phyloP scores from a whole-genome alignment of 1,140 invertebrate genomes.

The Monomorium pharaonis region DNA sequence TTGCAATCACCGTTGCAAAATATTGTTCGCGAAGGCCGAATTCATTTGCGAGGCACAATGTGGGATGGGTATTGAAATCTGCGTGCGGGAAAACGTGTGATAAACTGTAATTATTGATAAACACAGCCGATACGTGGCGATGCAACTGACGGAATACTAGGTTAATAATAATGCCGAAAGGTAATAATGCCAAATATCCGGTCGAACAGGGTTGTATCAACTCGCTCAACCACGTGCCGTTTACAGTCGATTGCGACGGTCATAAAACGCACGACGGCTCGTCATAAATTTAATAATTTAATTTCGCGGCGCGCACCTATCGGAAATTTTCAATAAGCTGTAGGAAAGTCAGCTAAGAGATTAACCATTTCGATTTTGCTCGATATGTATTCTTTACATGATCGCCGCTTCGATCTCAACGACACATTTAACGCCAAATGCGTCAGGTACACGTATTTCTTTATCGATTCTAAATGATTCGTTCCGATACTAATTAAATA shows the following conservation, averaged over 20 bases:
- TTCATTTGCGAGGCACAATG: constrained; percentile 8
- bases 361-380: background rate
- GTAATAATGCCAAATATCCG: constrained; percentile 43
- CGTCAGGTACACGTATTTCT: background rate
- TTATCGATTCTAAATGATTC: background rate
- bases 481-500: constrained; percentile 3
- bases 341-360: background rate
- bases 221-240: background rate
- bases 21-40: background rate
- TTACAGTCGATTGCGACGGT: constrained; percentile 22
- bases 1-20: constrained; percentile 25
- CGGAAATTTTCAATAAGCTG: background rate
- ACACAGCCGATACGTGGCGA: background rate
- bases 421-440: background rate
- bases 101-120: constrained; percentile 21
- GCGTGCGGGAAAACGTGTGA: background rate
- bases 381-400: background rate
- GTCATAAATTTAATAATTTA: constrained; percentile 33
- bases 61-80: background rate
- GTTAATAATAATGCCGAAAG: constrained; percentile 18
- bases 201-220: constrained; percentile 27
- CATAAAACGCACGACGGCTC: background rate
- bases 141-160: background rate
- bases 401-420: background rate
- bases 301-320: background rate